Evolutionary conservation across 1,140 invertebrate species (phyloP).

Genomic region (Brachionus plicatilis): DNA sequence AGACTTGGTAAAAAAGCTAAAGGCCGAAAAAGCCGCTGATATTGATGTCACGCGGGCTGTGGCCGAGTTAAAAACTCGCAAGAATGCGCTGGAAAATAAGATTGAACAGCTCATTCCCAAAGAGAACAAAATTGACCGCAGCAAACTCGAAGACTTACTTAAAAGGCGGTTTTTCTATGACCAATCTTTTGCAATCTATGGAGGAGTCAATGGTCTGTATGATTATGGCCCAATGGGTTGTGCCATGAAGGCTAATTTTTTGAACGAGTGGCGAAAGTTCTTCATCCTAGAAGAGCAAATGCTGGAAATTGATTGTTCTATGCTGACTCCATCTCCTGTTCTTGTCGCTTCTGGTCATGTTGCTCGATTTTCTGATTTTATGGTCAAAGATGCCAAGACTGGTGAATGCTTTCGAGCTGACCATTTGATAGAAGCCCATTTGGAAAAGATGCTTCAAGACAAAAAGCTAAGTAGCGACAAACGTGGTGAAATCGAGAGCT

Average conservation of each 20-base stretch:
- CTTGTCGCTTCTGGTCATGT: slow-evolving; percentile 90
- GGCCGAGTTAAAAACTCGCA: slow-evolving; percentile 21
- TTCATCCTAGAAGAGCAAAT: slow-evolving; percentile 96
- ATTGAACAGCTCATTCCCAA: slow-evolving; percentile 36
- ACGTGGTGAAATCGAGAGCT: slow-evolving; percentile 57
- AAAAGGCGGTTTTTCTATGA: slow-evolving; percentile 97
- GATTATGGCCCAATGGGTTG: slow-evolving; percentile 99
- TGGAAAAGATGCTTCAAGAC: slow-evolving; percentile 80
- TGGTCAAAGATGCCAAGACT: slow-evolving; percentile 93
- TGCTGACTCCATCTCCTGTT: slow-evolving; percentile 90
- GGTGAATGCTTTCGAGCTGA: slow-evolving; percentile 95
- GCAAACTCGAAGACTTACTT: slow-evolving; percentile 80
- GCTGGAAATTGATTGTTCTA: slow-evolving; percentile 95
- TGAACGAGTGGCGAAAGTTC: slow-evolving; percentile 86
- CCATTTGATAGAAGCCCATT: slow-evolving; percentile 92
- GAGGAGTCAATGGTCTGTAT: slow-evolving; percentile 77
- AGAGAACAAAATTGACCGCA: slow-evolving; percentile 36
- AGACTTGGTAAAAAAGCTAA: slow-evolving; percentile 34
- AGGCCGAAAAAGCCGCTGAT: slow-evolving; percentile 1
- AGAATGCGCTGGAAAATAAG: slow-evolving; percentile 24
- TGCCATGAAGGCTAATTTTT: slow-evolving; percentile 89
- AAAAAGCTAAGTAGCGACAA: slow-evolving; percentile 70
- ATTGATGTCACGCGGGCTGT: slow-evolving; percentile 18
- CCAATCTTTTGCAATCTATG: slow-evolving; percentile 98
- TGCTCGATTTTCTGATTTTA: slow-evolving; percentile 94